These are phyloP conservation scores for Xiphophorus maculatus DNA, from an alignment of 2,113 vertebrate genomes.

Conservation along the genomic window DNA sequence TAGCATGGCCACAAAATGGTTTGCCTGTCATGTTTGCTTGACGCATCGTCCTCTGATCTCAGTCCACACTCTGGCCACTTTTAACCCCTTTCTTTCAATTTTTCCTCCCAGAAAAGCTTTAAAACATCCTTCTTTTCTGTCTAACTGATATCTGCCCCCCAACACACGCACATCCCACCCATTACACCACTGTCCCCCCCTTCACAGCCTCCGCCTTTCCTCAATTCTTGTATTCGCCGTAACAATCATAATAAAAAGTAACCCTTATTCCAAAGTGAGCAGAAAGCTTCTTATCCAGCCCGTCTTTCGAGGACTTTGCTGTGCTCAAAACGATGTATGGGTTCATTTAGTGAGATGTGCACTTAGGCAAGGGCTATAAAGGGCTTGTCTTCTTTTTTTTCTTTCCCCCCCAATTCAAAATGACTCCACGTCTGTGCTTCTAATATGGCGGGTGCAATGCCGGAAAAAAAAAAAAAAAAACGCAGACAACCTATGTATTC, in stretches of 20 bases:
- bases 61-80: conserved; percentile 48
- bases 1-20: conserved; percentile 72
- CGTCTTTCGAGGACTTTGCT: conserved; percentile 35
- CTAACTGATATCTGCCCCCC: conserved; percentile 60
- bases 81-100: conserved; percentile 26
- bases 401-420: conserved; percentile 69
- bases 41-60: conserved; percentile 62
- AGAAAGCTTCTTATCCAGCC: conserved; percentile 37
- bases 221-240: conserved; percentile 69
- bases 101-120: conserved; percentile 35
- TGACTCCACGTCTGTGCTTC: conserved; percentile 78
- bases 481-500: conserved; percentile 62
- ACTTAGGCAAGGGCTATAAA: conserved; percentile 63
- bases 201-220: conserved; percentile 35
- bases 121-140: conserved; percentile 69
- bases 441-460: conserved; percentile 81
- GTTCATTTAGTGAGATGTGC: conserved; percentile 42
- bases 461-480: conserved; percentile 69
- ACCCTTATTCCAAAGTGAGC: conserved; percentile 38
- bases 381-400: conserved; percentile 60
- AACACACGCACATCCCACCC: conserved; percentile 45
- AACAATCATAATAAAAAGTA: conserved; percentile 44
- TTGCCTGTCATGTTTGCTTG: conserved; percentile 72
- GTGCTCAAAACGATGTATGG: conserved; percentile 20
- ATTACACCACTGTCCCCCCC: conserved; percentile 54